Base-by-base conservation (phyloP, 2,113 vertebrate genomes). In the Alethe diademata region DNA sequence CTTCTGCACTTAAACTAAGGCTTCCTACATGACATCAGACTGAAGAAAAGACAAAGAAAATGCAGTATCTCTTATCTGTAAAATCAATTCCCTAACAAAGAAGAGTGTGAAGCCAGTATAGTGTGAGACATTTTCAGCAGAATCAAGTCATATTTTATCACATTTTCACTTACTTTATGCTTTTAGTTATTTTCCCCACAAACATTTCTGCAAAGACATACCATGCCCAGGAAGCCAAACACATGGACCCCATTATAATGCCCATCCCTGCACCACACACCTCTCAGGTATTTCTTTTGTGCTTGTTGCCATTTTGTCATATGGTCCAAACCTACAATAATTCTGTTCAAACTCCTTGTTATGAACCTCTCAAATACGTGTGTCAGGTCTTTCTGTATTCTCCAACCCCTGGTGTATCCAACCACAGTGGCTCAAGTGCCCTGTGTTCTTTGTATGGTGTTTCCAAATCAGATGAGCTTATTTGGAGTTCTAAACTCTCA, bases 341-440 rank as follows among this genome's bases (percentile, higher is more conserved):
- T 24, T 62, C 25, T 54, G 12, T 58, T 70, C 36, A 78, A 71
- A n/a, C 14, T 53, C 60, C 35, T 66, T 65, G 17, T 18, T 84
- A 12, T n/a, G 57, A 86, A 18, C 31, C 33, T 53, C 74, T 45
- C 14, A 67, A 78, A 78, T 14, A 43, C 0, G 0, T 8, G 2
- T n/a, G 36, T 20, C 45, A 54, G 26, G 47, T 70, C 9, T 53
- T 73, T 65, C 25, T 73, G 8, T 19, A 29, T 70, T 81, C 56
- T 58, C 13, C 25, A 56, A 45, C 25, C 15, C 0, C 0, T 0
- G 1, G 12, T 28, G 5, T n/a, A 60, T 19, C 48, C 2, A 7
- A 14, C 19, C 45, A 26, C 4, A 24, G 50, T 2, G 5, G 15
- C 24, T 31, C 8, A 48, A 61, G 60, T 0, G 0, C 36, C 20